phyloP scores from a whole-genome alignment of 2,888 invertebrate species.

The Aplocera efformata region DNA sequence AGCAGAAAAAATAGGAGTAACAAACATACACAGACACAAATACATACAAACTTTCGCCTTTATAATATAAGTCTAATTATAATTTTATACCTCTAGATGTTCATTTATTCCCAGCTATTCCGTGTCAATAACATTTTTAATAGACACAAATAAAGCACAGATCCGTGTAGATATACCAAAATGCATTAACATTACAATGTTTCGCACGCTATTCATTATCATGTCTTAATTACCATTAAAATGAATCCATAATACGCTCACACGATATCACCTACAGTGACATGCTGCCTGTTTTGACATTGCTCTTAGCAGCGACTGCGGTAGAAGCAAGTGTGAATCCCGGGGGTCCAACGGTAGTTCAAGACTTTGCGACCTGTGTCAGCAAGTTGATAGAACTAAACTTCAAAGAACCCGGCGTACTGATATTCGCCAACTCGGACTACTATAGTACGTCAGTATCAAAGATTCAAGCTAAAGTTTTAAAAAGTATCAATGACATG shows the following conservation, averaged over 20 bases:
- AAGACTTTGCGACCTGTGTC: conserved; percentile 50
- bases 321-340: conserved; percentile 41
- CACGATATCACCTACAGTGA: conserved; percentile 18
- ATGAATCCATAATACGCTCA: conserved; percentile 8
- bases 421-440: conserved; percentile 48
- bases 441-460: conserved; percentile 42
- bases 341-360: conserved; percentile 48
- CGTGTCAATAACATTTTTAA: neutral
- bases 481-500: conserved; percentile 42
- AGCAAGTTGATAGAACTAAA: conserved; percentile 43
- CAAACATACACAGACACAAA: too few species aligned
- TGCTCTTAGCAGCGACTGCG: conserved; percentile 23
- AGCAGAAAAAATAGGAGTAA: too few species aligned
- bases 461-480: conserved; percentile 42
- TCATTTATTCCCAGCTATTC: too few species aligned
- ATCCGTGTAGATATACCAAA: conserved; percentile 41
- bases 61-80: too few species aligned
- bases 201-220: conserved; percentile 12
- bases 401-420: conserved; percentile 46
- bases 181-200: conserved; percentile 18
- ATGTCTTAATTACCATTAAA: conserved; percentile 8
- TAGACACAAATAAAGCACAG: conserved; percentile 28
- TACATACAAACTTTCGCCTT: too few species aligned
- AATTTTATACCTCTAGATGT: too few species aligned
- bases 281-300: conserved; percentile 16